Percentiles rank a stretch among this genome's conserved stretches.
Evolutionary conservation across 2,888 invertebrate genomes (phyloP).

Genomic region (Polietes domitor): DNA sequence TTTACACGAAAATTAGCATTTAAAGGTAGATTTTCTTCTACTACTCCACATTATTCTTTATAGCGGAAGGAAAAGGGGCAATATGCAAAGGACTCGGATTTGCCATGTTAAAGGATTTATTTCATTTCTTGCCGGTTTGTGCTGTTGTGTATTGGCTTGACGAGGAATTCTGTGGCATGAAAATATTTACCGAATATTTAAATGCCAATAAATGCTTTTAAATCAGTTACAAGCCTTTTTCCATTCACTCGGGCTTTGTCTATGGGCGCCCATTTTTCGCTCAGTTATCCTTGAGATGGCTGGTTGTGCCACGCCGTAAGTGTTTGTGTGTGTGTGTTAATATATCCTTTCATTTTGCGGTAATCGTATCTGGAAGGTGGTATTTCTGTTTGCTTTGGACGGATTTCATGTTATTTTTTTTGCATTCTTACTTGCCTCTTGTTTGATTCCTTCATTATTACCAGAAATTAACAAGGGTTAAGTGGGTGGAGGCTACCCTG

Average conservation of each 20-base stretch:
- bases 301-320: background rate
- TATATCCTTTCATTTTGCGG: slow-evolving; percentile 16
- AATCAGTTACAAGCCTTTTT: slow-evolving; percentile 63
- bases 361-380: slow-evolving; percentile 30
- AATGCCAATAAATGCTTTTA: slow-evolving; percentile 68
- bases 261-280: background rate
- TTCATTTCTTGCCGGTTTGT: slow-evolving; percentile 39
- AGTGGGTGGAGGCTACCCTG: slow-evolving; percentile 24
- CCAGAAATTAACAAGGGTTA: slow-evolving; percentile 58
- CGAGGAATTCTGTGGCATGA: slow-evolving; percentile 52
- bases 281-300: background rate
- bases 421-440: background rate
- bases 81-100: slow-evolving; percentile 44
- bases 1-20: slow-evolving; percentile 38
- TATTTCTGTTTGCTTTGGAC: slow-evolving; percentile 18
- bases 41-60: slow-evolving; percentile 5
- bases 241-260: slow-evolving; percentile 30
- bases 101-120: slow-evolving; percentile 43
- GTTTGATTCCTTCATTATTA: slow-evolving; percentile 27
- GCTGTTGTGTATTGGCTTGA: background rate
- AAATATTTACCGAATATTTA: slow-evolving; percentile 62
- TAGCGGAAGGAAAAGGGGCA: slow-evolving; percentile 15
- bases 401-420: slow-evolving; percentile 8
- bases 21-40: slow-evolving; percentile 16
- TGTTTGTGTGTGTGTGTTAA: background rate